phyloP scores from a whole-genome alignment of 2,113 vertebrate species.

The Pteruthius melanotis region DNA sequence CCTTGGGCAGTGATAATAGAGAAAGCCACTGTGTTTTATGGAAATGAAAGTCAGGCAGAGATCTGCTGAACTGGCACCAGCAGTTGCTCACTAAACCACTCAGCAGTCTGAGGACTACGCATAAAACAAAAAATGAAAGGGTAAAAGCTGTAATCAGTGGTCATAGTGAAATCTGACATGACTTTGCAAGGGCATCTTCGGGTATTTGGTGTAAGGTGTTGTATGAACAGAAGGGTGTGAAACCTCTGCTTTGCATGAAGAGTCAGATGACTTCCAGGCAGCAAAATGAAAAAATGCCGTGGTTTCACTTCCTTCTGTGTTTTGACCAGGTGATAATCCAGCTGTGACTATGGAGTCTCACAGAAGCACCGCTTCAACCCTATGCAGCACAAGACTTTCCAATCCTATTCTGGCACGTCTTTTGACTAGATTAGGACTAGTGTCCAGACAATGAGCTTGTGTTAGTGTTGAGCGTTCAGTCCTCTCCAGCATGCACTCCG shows the following conservation, averaged over 20 bases:
- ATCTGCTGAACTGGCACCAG: background rate
- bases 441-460: background rate
- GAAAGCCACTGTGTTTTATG: background rate
- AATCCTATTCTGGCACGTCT: background rate
- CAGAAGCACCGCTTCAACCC: background rate
- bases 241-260: slow-evolving; percentile 74
- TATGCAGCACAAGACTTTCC: background rate
- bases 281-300: slow-evolving; percentile 38
- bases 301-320: background rate
- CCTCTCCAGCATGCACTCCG: background rate
- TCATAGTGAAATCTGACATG: slow-evolving; percentile 48
- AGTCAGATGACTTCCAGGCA: slow-evolving; percentile 63
- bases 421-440: background rate
- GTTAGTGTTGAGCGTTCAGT: background rate
- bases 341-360: background rate
- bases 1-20: background rate
- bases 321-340: background rate
- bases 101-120: background rate
- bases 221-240: slow-evolving; percentile 61
- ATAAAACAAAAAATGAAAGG: slow-evolving; percentile 69
- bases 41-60: background rate
- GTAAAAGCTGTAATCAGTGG: slow-evolving; percentile 28
- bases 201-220: slow-evolving; percentile 18
- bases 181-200: slow-evolving; percentile 11
- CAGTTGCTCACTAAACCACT: background rate